Conservation (phyloP, 2,113 vertebrate species). For the Equus quagga region DNA sequence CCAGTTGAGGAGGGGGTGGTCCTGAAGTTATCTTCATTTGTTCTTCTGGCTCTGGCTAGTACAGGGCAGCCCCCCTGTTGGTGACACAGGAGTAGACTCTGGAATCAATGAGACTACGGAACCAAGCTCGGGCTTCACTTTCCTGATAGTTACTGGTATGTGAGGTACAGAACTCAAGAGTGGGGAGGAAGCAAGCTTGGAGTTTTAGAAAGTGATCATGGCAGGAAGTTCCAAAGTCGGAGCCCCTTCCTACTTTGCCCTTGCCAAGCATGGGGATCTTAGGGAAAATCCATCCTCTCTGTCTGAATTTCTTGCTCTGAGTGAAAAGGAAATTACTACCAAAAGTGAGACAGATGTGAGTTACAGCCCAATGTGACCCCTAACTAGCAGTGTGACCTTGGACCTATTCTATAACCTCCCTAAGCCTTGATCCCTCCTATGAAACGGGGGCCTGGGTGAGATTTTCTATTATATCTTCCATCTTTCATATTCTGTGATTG, state of each 20-base stretch:
- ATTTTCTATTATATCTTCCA: neutral
- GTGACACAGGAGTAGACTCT: neutral
- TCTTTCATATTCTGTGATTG: neutral
- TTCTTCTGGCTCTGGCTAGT: neutral
- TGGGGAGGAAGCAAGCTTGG: neutral
- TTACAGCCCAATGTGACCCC: neutral
- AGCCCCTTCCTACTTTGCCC: rapidly evolving
- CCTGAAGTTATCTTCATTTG: neutral
- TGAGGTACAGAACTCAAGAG: neutral
- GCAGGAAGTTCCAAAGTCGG: neutral
- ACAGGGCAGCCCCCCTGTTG: neutral
- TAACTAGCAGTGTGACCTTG: neutral
- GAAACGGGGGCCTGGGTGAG: neutral
- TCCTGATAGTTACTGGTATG: neutral
- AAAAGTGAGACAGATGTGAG: neutral
- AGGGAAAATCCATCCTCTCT: neutral
- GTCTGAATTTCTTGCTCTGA: neutral
- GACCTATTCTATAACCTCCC: neutral
- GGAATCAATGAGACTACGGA: neutral
- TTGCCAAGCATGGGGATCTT: neutral
- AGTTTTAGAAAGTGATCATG: neutral
- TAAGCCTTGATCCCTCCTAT: neutral
- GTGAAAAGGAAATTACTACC: neutral
- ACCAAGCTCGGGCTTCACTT: neutral
- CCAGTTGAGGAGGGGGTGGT: neutral